Evolutionary conservation across 92 coral and sea anemone genomes (phyloP), one percentile per base, ranked within the genome.

Genomic region (Galaxea fascicularis): DNA sequence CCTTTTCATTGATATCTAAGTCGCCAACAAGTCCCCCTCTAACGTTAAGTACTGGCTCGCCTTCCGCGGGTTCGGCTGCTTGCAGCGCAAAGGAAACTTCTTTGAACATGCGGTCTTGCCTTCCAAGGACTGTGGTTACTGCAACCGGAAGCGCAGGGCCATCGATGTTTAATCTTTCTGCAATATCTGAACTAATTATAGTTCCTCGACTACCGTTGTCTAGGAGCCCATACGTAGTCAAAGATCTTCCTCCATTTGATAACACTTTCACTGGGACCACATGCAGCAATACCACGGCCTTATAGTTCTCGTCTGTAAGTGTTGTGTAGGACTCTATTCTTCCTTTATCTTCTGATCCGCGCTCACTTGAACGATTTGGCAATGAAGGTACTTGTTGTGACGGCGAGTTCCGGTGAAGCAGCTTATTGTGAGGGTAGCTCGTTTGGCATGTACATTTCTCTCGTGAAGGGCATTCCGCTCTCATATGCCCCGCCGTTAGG

Each of bases 161-260:
- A 57, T 75, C 78, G 52, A 88, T 69, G 44, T 59, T 27, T 24
- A 83, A 73, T 41, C 16, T 76, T 51, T 69, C 53, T 20, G 88
- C 92, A 21, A 88, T 65, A 0, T 88, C 77, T 0, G 70, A 15
- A 12, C 73, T 65, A 21, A 81, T 67, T 4, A 88, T 80, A n/a
- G 90, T 79, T 57, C 90, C 86, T 11, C 80, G 85, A 46, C 79
- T 68, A 13, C 73, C 90, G 60, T 88, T 88, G 35, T 88, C 87
- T 18, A 73, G 78, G 45, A 82, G 78, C 22, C 85, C 92, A 39
- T 88, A 83, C 1, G 92, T 88, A 18, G 92, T 82, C 28, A 83
- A 58, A 28, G 79, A 77, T 24, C 67, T 47, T 22, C 88, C 92
- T 18, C 56, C 47, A 13, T 65, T 83, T 4, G 84, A 29, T 1